A percentile compares a stretch with the other conserved stretches of the same genome.
These are phyloP conservation scores for Microplitis mediator DNA, from an alignment of 1,140 invertebrate species.

Conservation along the genomic window DNA sequence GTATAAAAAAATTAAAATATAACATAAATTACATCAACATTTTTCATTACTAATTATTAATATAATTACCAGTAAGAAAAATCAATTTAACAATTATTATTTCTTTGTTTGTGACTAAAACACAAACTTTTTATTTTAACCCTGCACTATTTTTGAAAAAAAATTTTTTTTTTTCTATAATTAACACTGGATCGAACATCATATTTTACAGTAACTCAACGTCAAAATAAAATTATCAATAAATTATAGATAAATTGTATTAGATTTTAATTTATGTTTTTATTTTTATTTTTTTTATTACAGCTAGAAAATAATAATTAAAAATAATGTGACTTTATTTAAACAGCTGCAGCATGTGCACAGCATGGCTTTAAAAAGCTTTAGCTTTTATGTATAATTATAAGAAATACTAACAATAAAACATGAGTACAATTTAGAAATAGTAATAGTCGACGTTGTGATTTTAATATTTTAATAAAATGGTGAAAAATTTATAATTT, in stretches of 20 bases:
- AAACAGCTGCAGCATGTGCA: constrained; percentile 51
- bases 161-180: neutral
- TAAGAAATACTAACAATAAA: neutral
- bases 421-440: neutral
- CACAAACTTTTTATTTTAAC: too few species aligned
- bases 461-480: too few species aligned
- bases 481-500: too few species aligned
- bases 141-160: too few species aligned
- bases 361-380: constrained; percentile 50
- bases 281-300: neutral
- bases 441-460: constrained; percentile 18
- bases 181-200: neutral
- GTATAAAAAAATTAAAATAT: neutral
- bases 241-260: neutral
- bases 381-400: neutral
- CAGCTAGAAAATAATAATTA: neutral
- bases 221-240: neutral
- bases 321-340: neutral
- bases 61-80: too few species aligned
- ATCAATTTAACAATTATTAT: too few species aligned
- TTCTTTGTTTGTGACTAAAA: too few species aligned
- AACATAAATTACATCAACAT: too few species aligned
- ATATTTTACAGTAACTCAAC: neutral
- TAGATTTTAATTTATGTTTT: neutral
- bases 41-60: too few species aligned